phyloP scores from a whole-genome alignment of 2,113 vertebrate genomes.

The Mungos mungo region DNA sequence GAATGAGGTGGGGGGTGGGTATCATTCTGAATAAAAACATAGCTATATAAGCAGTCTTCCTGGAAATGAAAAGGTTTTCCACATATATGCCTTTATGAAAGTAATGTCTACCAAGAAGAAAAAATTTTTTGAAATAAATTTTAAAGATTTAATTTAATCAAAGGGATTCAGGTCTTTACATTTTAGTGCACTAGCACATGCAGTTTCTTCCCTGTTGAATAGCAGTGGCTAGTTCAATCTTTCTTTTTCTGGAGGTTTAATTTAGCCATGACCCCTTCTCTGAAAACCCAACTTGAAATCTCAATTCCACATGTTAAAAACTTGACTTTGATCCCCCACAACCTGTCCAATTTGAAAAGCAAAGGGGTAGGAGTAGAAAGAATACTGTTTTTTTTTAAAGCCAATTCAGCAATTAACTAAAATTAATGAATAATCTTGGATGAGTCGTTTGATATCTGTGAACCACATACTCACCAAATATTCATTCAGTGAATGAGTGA shows the following conservation, averaged over 20 bases:
- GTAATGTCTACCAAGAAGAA: neutral
- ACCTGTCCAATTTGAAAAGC: neutral
- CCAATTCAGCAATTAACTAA: neutral
- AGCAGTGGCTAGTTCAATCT: neutral
- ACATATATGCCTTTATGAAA: neutral
- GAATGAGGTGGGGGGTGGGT: neutral
- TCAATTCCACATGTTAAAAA: conserved; percentile 38
- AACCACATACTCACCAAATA: conserved; percentile 1
- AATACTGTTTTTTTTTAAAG: neutral
- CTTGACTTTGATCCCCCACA: conserved; percentile 24
- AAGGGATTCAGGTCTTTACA: neutral
- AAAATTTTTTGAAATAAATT: neutral
- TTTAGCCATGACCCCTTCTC: neutral
- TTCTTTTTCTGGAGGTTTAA: neutral
- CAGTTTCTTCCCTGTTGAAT: conserved; percentile 33
- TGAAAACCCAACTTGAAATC: conserved; percentile 11
- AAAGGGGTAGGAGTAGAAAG: neutral
- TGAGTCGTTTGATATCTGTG: conserved; percentile 8
- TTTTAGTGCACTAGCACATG: neutral
- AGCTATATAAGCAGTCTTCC: neutral
- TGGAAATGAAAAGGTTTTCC: conserved; percentile 32
- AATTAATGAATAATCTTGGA: conserved; percentile 19
- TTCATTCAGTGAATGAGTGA: neutral
- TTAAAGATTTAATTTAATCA: conserved; percentile 32
- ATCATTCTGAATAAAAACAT: neutral